phyloP scores from a whole-genome alignment of 2,888 invertebrate species.

The Noctua janthina region DNA sequence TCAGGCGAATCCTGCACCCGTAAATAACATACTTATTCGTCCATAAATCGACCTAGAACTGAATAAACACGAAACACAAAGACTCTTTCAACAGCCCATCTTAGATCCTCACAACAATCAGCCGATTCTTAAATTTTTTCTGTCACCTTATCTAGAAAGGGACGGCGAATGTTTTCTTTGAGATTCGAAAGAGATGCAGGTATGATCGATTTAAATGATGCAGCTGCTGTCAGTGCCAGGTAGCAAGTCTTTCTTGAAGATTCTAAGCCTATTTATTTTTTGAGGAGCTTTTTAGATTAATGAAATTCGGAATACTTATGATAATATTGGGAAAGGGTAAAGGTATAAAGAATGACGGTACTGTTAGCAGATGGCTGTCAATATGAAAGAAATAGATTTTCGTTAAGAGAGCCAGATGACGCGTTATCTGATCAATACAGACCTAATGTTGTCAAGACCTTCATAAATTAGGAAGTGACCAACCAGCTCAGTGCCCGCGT shows the following conservation, averaged over 20 bases:
- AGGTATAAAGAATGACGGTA: constrained; percentile 21
- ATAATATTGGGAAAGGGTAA: constrained; percentile 63
- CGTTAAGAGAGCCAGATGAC: constrained; percentile 12
- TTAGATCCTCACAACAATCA: constrained; percentile 58
- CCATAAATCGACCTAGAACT: constrained; percentile 55
- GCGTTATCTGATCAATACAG: constrained; percentile 24
- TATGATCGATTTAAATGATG: constrained; percentile 82
- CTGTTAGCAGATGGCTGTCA: constrained; percentile 51
- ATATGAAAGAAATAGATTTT: constrained; percentile 10
- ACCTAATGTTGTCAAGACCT: constrained; percentile 14
- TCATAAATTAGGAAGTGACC: constrained; percentile 10
- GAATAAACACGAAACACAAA: constrained; percentile 64
- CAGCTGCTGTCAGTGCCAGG: constrained; percentile 86
- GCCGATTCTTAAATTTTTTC: constrained; percentile 66
- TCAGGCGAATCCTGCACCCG: constrained; percentile 28
- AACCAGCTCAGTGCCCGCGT: not conserved
- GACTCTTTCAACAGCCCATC: constrained; percentile 57
- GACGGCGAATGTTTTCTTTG: constrained; percentile 64
- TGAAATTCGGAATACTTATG: constrained; percentile 64
- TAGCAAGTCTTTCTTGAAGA: constrained; percentile 78
- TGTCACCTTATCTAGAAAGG: constrained; percentile 75
- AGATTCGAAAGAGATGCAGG: constrained; percentile 72
- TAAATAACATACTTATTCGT: constrained; percentile 52
- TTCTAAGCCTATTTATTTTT: constrained; percentile 80
- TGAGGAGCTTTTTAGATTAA: constrained; percentile 69